Evolutionary conservation across 1,140 invertebrate genomes (phyloP).

Genomic region (Polyergus mexicanus): DNA sequence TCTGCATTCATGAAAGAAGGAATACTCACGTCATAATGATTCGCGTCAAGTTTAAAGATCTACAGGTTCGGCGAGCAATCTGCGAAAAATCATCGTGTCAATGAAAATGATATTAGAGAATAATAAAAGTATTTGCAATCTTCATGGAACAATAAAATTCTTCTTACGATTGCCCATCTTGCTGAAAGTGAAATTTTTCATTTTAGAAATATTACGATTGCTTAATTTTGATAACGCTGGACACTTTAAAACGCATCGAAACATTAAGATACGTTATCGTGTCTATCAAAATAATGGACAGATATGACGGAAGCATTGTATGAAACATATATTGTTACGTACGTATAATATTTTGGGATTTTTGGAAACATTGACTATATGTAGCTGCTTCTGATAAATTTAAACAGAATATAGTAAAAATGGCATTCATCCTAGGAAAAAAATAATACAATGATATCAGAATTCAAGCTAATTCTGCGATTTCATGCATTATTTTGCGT

Average conservation of each 20-base stretch:
- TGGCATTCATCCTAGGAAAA: background rate
- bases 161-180: background rate
- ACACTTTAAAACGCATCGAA: background rate
- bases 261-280: background rate
- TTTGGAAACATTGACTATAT: background rate
- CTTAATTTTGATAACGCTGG: background rate
- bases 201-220: background rate
- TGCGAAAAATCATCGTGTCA: slow-evolving; percentile 69
- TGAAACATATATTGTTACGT: background rate
- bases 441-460: background rate
- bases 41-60: background rate
- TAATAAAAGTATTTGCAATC: background rate
- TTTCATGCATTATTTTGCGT: background rate
- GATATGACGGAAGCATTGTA: background rate
- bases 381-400: background rate
- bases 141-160: too few relatives aligned
- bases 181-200: background rate
- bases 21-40: slow-evolving; percentile 3
- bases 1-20: background rate
- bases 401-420: background rate
- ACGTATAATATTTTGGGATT: background rate
- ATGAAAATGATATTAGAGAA: background rate
- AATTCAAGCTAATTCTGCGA: background rate
- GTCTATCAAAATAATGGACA: background rate
- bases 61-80: slow-evolving; percentile 50